Base-by-base conservation (phyloP, 2,888 invertebrate genomes). In the Sesia bembeciformis region DNA sequence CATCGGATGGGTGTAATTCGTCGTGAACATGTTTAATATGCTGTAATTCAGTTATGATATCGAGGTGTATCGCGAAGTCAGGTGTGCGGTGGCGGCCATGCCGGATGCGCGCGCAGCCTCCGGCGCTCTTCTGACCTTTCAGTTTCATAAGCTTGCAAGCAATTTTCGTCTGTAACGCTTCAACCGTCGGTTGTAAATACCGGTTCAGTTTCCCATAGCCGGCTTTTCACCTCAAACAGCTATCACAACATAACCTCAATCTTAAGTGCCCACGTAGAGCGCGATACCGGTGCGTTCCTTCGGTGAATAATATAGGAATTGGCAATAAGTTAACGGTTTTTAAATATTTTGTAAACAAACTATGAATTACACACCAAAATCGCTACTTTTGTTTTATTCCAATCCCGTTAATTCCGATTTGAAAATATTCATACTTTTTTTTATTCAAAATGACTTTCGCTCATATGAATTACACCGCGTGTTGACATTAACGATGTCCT, bases 211-310 rank as follows among this genome's bases (percentile, higher is more conserved):
- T 66, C 66, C 66, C 62, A 62, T 66, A 65, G 68, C 80, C 84
- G 84, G 82, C 79, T 80, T 83, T 76, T 79, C 70, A 72, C 70
- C 72, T 74, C 56, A 76, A 84, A 83, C 78, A 78, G 79, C 78
- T 81, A 86, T 86, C 84, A 89, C 83, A 89, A 89, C 88, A 89
- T 89, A 89, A 88, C 89, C 89, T 88, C 84, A 84, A 84, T 75
- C 68, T 76, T 64, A 70, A 72, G 74, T 81, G 81, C 71, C 78
- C 80, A 81, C 23, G 46, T 46, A 46, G 46, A 46, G 8, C 46
- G 7, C 46, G 46, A 46, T 46, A 46, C 46, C 46, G 46, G 46
- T 23, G 46, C 46, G 23, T 46, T 46, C 46, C 46, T 46, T 8
- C 46, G 46, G 43, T 43, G 43, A 43, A 7, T 8, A 8, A 5